Evolutionary conservation across 1,140 invertebrate genomes (phyloP), one percentile per base, ranked within the genome.

Genomic region (Spodoptera litura): DNA sequence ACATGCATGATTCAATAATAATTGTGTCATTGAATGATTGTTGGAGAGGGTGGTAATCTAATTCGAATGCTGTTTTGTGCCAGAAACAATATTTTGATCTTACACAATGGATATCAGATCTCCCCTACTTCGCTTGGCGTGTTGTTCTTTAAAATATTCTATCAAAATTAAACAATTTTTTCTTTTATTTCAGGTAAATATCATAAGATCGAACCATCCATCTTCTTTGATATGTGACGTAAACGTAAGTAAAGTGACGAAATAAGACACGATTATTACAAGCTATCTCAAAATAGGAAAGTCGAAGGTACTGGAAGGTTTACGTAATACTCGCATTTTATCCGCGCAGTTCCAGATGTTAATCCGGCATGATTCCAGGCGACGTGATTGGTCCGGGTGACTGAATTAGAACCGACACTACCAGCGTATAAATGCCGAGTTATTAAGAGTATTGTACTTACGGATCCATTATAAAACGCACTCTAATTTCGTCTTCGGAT

Each of bases 131-230:
- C 0, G 38, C 38, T 44, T 44, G 0, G 4, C 38, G 38, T 44
- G 9, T 9, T 44, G 4, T 44, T 44, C 31, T 31, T 31, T 4
- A 31, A 31, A 31, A 31, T 31, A 31, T 31, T 31, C 27, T 31
- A 2, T 2, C 9, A 44, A 6, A 44, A 44, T 10, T 44, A 44
- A 44, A 44, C 38, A 6, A 15, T 61, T 0, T 52, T 51, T 49
- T 49, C 15, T 58, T 55, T 51, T 74, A 4, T 61, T 74, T 61
- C 71, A 74, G 71, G 71, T 74, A 74, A 74, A 61, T 74, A 73
- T 59, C 8, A 59, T 61, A n/a, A 35, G n/a, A 25, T 25, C 9
- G 27, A 25, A 4, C 4, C 62, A 44, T 20, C 38, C 38, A 25
- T 25, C 27, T 10, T 12, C 4, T 49, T n/a, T 15, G 3, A 3